Base-by-base conservation (phyloP, 2,113 vertebrate genomes). In the Microtus richardsoni region DNA sequence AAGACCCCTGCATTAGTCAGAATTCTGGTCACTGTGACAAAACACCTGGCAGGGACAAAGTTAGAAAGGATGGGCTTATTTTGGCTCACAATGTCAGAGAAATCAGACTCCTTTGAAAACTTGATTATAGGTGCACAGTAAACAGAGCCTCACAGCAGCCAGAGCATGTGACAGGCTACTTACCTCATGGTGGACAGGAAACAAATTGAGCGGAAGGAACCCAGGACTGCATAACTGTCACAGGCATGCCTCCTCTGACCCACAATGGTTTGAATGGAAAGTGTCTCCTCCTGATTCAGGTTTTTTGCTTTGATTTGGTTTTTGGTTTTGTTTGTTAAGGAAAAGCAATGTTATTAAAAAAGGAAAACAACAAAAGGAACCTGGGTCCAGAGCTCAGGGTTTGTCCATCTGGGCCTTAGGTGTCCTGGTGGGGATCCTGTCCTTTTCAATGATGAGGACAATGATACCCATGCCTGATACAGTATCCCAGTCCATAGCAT, bases 391-490 rank as follows among this genome's bases (percentile, higher is more conserved):
- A 75, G 54, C 36, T 78, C 28, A 54, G 66, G 41, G 89, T 96
- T 99, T 99, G 97, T 99, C 99, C 99, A 99, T 99, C 82, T 99
- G 99, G 96, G 99, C 99, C 97, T 99, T 99, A 98, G 99, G 98
- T 36, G 99, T 99, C 97, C 99, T 98, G 82, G 99, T 99, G 97
- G 99, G 99, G 97, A 99, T 98, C 98, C 99, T 99, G 98, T 99
- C 99, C 85, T 99, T 99, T 97, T 99, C 99, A 92, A 99, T 98
- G 41, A 99, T 97, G 54, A 99, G 99, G 2, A 99, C 99, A 0
- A 99, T 94, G 10, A 99, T 99, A 0, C 99, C 99, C 99, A 99
- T 99, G 22, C 99, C 99, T 0, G 99, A 99, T 4, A 99, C 98
- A 0, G 99, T 99, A 30, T 99, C 99, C 84, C 99, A 98, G 96